These are phyloP conservation scores for Drosophila ironensis DNA, from an alignment of 1,140 invertebrate species.

Conservation along the genomic window DNA sequence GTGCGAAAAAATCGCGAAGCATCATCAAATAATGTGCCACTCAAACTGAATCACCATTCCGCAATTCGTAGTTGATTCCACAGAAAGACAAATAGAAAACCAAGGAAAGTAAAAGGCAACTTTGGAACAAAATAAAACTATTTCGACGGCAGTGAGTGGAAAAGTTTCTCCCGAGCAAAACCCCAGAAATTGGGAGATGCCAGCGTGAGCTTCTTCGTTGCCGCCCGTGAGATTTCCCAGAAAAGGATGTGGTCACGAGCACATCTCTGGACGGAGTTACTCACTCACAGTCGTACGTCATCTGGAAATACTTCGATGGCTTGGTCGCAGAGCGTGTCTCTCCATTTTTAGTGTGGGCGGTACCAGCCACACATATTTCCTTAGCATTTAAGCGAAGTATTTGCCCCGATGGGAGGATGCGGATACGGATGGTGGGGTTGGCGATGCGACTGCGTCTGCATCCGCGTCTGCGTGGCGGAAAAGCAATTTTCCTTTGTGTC, in stretches of 20 bases:
- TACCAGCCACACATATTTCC: conserved; percentile 65
- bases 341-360: conserved; percentile 14
- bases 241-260: neutral
- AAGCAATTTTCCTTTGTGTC: conserved; percentile 81
- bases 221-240: neutral
- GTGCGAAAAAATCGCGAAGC: conserved; percentile 82
- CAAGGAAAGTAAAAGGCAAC: conserved; percentile 57
- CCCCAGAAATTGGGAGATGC: conserved; percentile 42
- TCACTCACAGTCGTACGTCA: conserved; percentile 51
- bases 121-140: conserved; percentile 61
- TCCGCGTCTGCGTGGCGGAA: conserved; percentile 58
- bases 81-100: conserved; percentile 76
- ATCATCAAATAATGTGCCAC: conserved; percentile 81
- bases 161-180: conserved; percentile 39
- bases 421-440: conserved; percentile 1
- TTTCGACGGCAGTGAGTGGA: conserved; percentile 35
- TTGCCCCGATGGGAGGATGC: conserved; percentile 30
- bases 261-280: conserved; percentile 8
- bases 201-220: conserved; percentile 8
- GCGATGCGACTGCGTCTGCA: neutral
- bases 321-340: conserved; percentile 37
- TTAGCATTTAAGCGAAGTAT: conserved; percentile 66
- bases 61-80: conserved; percentile 19
- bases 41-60: conserved; percentile 55
- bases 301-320: conserved; percentile 63